Evolutionary conservation across 2,888 invertebrate species (phyloP), one percentile per base, ranked within the genome.

Genomic region (Hypomecis punctinalis): DNA sequence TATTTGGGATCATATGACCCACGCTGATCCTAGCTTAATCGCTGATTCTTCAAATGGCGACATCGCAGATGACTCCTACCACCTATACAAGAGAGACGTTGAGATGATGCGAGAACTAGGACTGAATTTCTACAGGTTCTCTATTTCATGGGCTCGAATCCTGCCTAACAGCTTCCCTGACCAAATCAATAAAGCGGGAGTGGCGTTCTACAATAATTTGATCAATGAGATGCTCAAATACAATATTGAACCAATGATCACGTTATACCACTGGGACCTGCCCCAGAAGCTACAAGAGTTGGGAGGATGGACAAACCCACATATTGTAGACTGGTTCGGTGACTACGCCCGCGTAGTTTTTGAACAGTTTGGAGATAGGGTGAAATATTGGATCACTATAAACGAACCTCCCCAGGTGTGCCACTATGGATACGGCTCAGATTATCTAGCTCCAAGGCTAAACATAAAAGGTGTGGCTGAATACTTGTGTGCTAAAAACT

Each of bases 101-200:
- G 82, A 88, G 60, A 84, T 94, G 77, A 73, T 93, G 67, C 81
- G 86, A 39, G 84, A 92, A 67, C 73, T 94, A 5, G 92, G 91
- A 0, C 76, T 92, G 0, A 85, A 94, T 64, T 90, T 85, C 70
- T 94, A 94, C 76, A 85, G 94, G 40, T 94, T 94, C 74, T 94
- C 94, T 0, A 77, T 94, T n/a, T 92, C 95, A 0, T 96, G 96
- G 96, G 72, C 94, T 0, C 85, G 96, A 33, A 87, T 96, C 33
- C 78, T 96, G 54, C 95, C 96, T 0, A 93, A 90, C 36, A 94
- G 94, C 46, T 91, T 92, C 59, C 77, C 89, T 0, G 87, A 94
- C 57, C 74, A 85, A n/a, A 82, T 95, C 9, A 96, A 95, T 76
- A 79, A 91, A 72, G 90, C 89, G 0, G 86, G 84, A 11, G 81